Evolutionary conservation across 1,140 invertebrate species (phyloP).

Genomic region (Odontomachus brunneus): DNA sequence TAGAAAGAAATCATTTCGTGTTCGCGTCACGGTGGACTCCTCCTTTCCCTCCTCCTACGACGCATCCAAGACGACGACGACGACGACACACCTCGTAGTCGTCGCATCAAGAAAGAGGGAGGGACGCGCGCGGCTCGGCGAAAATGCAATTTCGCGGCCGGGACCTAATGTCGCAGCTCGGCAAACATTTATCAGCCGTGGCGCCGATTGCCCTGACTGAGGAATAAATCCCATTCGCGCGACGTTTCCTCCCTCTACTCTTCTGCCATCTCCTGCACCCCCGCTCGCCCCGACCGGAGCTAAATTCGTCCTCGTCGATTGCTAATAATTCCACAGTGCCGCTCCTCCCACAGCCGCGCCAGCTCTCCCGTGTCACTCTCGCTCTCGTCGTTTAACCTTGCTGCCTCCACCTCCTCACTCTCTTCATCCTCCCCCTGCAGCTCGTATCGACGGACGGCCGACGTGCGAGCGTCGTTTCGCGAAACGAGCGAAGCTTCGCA

Average conservation of each 20-base stretch:
- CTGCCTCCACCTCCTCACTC: constrained; percentile 11
- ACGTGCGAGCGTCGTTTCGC: not conserved
- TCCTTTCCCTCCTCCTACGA: no score
- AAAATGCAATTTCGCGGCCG: constrained; percentile 74
- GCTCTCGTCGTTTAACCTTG: constrained; percentile 1
- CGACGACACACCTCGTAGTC: not conserved
- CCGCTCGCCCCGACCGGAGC: constrained; percentile 30
- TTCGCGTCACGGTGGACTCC: no score
- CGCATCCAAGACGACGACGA: no score
- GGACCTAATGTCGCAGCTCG: constrained; percentile 73
- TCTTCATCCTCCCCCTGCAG: not conserved
- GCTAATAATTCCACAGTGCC: constrained; percentile 77
- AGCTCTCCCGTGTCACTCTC: not conserved
- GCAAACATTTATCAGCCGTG: constrained; percentile 74
- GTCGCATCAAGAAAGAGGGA: constrained; percentile 41
- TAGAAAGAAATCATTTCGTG: no score
- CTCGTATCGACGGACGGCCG: no score
- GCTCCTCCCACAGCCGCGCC: not conserved
- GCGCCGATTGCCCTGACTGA: constrained; percentile 65
- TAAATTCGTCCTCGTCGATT: constrained; percentile 72
- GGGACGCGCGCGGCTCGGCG: constrained; percentile 18
- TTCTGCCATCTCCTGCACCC: no score
- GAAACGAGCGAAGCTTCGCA: not conserved
- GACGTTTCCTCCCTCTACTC: not conserved
- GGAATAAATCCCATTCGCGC: constrained; percentile 77